These are phyloP conservation scores for Pristiophorus japonicus DNA, from an alignment of 2,113 vertebrate genomes.

Conservation along the genomic window DNA sequence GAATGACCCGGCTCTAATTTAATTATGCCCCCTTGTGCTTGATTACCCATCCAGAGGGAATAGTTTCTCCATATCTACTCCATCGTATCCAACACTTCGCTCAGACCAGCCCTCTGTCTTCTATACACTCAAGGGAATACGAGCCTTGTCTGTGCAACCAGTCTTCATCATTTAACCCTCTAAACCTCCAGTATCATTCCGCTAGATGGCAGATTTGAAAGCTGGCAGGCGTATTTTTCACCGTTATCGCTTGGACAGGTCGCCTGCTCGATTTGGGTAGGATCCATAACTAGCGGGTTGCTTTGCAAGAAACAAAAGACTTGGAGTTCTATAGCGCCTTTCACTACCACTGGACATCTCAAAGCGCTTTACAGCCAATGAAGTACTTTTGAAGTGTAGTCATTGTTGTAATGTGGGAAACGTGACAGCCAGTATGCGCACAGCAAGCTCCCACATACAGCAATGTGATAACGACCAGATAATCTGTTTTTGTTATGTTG, in stretches of 20 bases:
- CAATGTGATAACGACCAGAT: too few species aligned
- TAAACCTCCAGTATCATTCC: not conserved
- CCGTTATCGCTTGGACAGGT: not conserved
- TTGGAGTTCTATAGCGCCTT: too few species aligned
- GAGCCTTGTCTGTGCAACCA: not conserved
- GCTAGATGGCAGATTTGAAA: not conserved
- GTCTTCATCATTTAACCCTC: not conserved
- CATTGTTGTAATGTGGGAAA: too few species aligned
- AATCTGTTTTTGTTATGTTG: too few species aligned
- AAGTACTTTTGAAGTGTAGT: too few species aligned
- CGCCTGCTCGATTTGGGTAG: not conserved
- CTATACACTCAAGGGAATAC: not conserved
- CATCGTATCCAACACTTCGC: not conserved
- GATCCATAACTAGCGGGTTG: too few species aligned
- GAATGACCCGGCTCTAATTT: not conserved
- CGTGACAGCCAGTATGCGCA: too few species aligned
- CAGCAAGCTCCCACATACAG: too few species aligned
- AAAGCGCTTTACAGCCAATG: too few species aligned
- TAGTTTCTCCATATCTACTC: not conserved
- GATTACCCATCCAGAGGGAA: not conserved
- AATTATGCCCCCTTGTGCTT: not conserved
- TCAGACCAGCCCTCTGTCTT: not conserved
- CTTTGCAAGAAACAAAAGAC: too few species aligned
- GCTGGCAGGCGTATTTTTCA: not conserved
- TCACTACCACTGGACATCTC: too few species aligned